Percentiles rank a stretch among this genome's conserved stretches.
Evolutionary conservation across 2,113 vertebrate species (phyloP).

Genomic region (Cheilinus undulatus): DNA sequence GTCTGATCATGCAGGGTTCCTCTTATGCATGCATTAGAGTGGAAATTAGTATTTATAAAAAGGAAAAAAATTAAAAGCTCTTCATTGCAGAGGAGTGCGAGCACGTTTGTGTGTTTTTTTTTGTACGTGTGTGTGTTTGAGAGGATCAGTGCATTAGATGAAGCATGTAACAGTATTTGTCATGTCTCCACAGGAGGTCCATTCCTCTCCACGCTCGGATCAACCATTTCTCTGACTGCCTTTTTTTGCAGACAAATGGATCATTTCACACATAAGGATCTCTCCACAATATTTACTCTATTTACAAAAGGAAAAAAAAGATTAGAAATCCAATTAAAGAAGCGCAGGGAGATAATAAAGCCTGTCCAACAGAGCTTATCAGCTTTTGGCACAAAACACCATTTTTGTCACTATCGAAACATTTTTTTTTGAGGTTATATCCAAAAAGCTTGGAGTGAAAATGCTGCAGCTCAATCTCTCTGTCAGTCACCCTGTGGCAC

Average conservation of each 20-base stretch:
- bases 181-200: slow-evolving; percentile 73
- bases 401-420: slow-evolving; percentile 21
- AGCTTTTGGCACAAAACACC: slow-evolving; percentile 37
- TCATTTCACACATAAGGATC: slow-evolving; percentile 55
- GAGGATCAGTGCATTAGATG: slow-evolving; percentile 54
- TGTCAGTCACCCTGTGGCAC: slow-evolving; percentile 43
- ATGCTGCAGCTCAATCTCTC: slow-evolving; percentile 26
- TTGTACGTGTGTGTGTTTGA: background rate
- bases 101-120: slow-evolving; percentile 7
- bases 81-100: slow-evolving; percentile 6
- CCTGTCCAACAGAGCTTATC: slow-evolving; percentile 34
- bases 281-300: slow-evolving; percentile 46
- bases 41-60: slow-evolving; percentile 31
- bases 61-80: slow-evolving; percentile 11
- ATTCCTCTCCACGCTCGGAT: slow-evolving; percentile 56
- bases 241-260: slow-evolving; percentile 48
- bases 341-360: slow-evolving; percentile 43
- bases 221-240: slow-evolving; percentile 36
- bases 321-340: slow-evolving; percentile 52
- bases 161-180: slow-evolving; percentile 79
- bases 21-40: too few species aligned
- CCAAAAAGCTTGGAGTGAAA: slow-evolving; percentile 37
- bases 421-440: slow-evolving; percentile 51
- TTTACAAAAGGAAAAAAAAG: slow-evolving; percentile 34
- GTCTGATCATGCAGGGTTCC: too few species aligned